These are phyloP conservation scores for Zootermopsis nevadensis DNA, from an alignment of 2,888 invertebrate species.

Conservation along the genomic window DNA sequence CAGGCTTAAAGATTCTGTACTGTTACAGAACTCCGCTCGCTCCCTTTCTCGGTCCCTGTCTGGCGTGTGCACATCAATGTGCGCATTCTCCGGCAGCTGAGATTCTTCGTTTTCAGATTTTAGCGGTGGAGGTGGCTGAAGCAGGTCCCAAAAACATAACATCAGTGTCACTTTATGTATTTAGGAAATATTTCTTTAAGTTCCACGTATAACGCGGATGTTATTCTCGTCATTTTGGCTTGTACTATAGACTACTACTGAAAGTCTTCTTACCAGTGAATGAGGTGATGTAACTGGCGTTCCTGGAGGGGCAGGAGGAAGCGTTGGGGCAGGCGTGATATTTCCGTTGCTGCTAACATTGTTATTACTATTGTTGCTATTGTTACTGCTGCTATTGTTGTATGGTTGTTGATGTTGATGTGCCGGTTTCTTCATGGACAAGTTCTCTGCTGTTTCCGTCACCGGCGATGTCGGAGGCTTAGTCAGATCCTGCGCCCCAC, in stretches of 20 bases:
- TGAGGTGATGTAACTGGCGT: constrained; percentile 51
- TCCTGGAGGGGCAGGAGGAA: constrained; percentile 57
- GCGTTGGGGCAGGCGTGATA: constrained; percentile 55
- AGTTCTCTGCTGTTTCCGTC: constrained; percentile 68
- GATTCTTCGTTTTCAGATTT: constrained; percentile 51
- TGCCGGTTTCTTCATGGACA: constrained; percentile 70
- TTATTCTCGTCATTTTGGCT: not conserved
- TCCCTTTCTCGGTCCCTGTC: constrained; percentile 50
- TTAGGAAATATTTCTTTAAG: not conserved
- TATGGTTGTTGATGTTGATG: constrained; percentile 44
- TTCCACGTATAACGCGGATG: too few species aligned
- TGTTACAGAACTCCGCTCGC: constrained; percentile 54
- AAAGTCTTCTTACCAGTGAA: constrained; percentile 48
- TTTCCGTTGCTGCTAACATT: constrained; percentile 39
- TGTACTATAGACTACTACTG: not conserved
- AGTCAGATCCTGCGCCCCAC: constrained; percentile 72
- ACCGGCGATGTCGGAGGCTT: constrained; percentile 58
- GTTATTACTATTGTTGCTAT: constrained; percentile 39
- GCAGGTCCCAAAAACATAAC: not conserved
- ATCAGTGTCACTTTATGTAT: not conserved
- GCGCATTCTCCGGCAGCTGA: constrained; percentile 46
- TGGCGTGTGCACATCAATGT: constrained; percentile 48
- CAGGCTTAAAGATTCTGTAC: constrained; percentile 54
- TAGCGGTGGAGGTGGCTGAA: constrained; percentile 48
- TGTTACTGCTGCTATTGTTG: constrained; percentile 38